phyloP scores from a whole-genome alignment of 2,113 vertebrate genomes.

The Hydrolagus affinis region DNA sequence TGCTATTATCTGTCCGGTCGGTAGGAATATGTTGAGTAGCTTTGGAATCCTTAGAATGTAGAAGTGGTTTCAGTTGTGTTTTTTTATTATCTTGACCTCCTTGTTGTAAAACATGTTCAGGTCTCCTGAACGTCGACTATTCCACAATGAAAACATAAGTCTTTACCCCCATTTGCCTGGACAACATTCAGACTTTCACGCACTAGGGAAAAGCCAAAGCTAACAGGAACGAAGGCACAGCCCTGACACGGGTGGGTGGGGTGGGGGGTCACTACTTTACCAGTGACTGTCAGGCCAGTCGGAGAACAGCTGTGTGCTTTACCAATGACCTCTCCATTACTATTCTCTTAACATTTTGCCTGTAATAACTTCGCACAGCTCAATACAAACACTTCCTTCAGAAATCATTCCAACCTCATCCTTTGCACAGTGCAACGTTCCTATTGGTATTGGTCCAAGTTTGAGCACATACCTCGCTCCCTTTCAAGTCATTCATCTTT shows the following conservation, averaged over 20 bases:
- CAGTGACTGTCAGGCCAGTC: conserved; percentile 19
- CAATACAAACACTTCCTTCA: neutral
- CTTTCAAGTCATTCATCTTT: neutral
- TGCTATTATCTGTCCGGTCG: conserved; percentile 17
- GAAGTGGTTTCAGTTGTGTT: conserved; percentile 30
- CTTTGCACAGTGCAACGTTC: neutral
- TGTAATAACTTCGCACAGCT: neutral
- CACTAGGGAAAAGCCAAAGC: conserved; percentile 7
- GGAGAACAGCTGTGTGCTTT: conserved; percentile 6
- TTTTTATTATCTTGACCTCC: conserved; percentile 33
- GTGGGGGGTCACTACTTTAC: conserved; percentile 27
- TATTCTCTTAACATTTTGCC: neutral
- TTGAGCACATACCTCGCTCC: neutral
- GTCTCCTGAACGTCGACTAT: conserved; percentile 26
- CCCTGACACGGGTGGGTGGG: too few relatives aligned
- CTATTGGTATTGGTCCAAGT: neutral
- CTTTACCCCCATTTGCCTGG: conserved; percentile 26
- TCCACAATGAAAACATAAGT: conserved; percentile 26
- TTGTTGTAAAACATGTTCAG: conserved; percentile 32
- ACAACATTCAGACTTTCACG: conserved; percentile 28
- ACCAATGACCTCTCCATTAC: conserved; percentile 23
- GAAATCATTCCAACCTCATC: neutral
- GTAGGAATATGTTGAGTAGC: conserved; percentile 22
- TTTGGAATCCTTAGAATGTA: conserved; percentile 19
- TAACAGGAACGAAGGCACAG: conserved; percentile 9